Evolutionary conservation across 30 jellyfish, hydroid and myxozoan genomes (phyloP), one percentile per base, ranked within the genome.

Genomic region (Phacellophora camtschatica): DNA sequence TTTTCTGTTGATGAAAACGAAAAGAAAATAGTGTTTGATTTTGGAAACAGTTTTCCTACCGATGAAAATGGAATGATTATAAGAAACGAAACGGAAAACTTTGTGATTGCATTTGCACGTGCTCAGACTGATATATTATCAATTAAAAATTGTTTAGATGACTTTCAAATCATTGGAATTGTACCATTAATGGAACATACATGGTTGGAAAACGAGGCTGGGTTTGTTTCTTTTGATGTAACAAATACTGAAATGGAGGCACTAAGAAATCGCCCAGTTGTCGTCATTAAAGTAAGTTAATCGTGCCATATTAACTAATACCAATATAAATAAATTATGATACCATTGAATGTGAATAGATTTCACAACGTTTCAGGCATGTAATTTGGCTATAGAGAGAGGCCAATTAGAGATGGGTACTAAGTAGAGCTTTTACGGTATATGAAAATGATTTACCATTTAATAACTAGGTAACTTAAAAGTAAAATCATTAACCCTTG

Each of bases 21-120:
- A 46, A 49, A 41, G 4, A 66, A 4, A 28, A 78, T 78, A 7
- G 73, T 65, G 4, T 39, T 78, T n/a, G 90, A 78, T 22, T 29
- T 78, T 64, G 90, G 82, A 29, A 61, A 50, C 36, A 51, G 83
- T 63, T 66, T 78, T 31, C 90, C 78, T 33, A 64, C 78, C 0
- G 68, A 45, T 37, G 46, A 59, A 37, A 22, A 61, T 49, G 90
- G 90, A 19, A 63, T 1, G 0, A 34, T 43, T 18, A 23, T 46
- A 1, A 78, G 6, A 4, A 35, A 63, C 4, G 74, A 18, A 15
- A 59, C 69, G 28, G 90, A 45, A 12, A 7, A 49, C 6, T 63
- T n/a, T 32, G 51, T 25, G 15, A 27, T 78, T 30, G 78, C 74
- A 3, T 78, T 31, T 31, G 43, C 32, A 48, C 71, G 25, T 8